Evolutionary conservation across 1,140 invertebrate species (phyloP), one percentile per base, ranked within the genome.

Genomic region (Drosophila parvula): DNA sequence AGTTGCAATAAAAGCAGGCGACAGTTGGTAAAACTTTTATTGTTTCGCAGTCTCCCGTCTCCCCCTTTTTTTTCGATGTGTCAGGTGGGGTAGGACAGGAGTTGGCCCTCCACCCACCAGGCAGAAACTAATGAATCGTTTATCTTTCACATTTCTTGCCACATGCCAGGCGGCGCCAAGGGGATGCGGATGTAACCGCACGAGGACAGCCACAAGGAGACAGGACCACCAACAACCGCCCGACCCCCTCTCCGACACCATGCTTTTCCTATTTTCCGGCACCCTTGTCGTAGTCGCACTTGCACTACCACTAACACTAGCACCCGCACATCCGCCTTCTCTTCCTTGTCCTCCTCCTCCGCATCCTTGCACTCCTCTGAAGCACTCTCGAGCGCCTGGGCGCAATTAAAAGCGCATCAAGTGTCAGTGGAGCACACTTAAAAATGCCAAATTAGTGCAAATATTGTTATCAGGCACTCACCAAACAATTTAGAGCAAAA

Each of bases 391-490:
- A 89, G 85, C 80, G 85, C 86, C 81, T 69, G 85, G 68, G 85
- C 78, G 90, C 90, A 91, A 91, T 91, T 91, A 91, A 91, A 91
- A 91, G 90, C 80, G 90, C 90, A 91, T 91, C 90, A 91, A 91
- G 90, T 91, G 90, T 91, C 90, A 84, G 90, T 91, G 78, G 76
- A 91, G 90, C 78, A 91, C 90, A 89, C 88, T 90, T 91, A 90
- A 91, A 91, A 91, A 90, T 90, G 86, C 90, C 90, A 91, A 91
- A 91, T 91, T 91, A 91, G 90, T 91, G 88, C 90, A 91, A 91
- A 91, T 84, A 91, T 91, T 91, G 90, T 91, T 91, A 91, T 91
- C 90, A 91, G 89, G 86, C 90, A 91, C 90, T 91, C 89, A 74
- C 84, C 89, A 91, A 90, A 91, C 90, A 91, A 91, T 91, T 91